phyloP scores from a whole-genome alignment of 2,888 invertebrate genomes.

The Osmoderma eremita region DNA sequence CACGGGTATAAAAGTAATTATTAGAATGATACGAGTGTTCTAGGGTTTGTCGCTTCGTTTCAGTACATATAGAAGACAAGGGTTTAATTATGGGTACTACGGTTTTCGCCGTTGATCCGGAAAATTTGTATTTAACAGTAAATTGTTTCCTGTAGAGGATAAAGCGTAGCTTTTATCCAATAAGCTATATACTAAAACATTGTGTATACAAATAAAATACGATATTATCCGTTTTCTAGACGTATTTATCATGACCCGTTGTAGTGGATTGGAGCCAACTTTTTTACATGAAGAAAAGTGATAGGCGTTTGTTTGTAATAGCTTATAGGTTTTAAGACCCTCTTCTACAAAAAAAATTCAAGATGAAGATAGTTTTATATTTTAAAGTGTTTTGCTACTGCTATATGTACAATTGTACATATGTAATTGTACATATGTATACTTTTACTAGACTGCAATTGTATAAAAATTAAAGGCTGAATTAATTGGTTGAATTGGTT shows the following conservation, averaged over 20 bases:
- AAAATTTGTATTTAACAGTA: conserved; percentile 12
- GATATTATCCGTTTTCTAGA: conserved; percentile 21
- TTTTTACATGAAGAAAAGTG: neutral
- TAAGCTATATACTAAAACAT: neutral
- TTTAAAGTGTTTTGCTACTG: too few species aligned
- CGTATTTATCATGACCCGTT: conserved; percentile 24
- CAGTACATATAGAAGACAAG: neutral
- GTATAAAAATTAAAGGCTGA: too few species aligned
- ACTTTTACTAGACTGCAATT: too few species aligned
- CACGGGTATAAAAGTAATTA: too few species aligned
- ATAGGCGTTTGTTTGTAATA: neutral
- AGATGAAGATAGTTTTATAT: too few species aligned
- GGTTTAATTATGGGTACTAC: conserved; percentile 7
- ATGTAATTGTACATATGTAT: too few species aligned
- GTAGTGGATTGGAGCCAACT: conserved; percentile 16
- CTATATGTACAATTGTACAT: too few species aligned
- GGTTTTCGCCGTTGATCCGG: conserved; percentile 5
- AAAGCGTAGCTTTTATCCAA: conserved; percentile 1
- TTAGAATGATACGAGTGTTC: too few species aligned
- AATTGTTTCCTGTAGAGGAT: neutral
- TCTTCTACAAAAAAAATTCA: too few species aligned
- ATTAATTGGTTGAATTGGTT: too few species aligned
- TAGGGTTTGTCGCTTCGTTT: neutral
- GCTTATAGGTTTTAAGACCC: too few species aligned
- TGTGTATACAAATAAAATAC: neutral